Evolutionary conservation across 2,113 vertebrate species (phyloP).

Genomic region (Pantherophis guttatus): DNA sequence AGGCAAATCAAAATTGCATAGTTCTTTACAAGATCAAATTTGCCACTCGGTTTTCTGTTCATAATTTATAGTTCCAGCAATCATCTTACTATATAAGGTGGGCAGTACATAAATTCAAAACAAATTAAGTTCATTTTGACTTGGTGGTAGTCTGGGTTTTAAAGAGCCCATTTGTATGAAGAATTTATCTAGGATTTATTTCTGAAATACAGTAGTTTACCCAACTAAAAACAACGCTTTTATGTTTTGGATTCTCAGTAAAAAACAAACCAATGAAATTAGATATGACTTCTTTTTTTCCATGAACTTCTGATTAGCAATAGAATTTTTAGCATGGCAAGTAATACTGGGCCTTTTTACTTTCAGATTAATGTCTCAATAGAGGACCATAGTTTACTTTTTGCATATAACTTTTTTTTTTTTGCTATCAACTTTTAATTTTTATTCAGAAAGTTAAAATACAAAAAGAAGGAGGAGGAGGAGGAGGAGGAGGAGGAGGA

Average conservation of each 20-base stretch:
- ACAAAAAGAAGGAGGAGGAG: background rate
- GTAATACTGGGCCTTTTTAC: background rate
- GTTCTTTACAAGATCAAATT: background rate
- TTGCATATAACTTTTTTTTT: background rate
- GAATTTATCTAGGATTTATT: constrained; percentile 2
- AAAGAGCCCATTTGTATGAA: background rate
- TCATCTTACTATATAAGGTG: background rate
- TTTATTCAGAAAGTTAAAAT: background rate
- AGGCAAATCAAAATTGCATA: background rate
- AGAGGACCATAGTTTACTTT: constrained; percentile 25
- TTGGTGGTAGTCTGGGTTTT: background rate
- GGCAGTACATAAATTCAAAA: background rate
- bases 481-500: background rate
- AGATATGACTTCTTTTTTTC: constrained; percentile 33
- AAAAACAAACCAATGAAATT: constrained; percentile 33
- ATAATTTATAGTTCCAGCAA: background rate
- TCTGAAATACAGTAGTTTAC: background rate
- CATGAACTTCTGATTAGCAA: constrained; percentile 7
- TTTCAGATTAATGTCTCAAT: constrained; percentile 36
- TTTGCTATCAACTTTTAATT: background rate
- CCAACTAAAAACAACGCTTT: constrained; percentile 16
- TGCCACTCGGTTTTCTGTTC: background rate
- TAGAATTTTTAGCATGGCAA: constrained; percentile 1
- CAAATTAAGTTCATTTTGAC: constrained; percentile 3
- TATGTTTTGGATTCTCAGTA: background rate